phyloP scores from a whole-genome alignment of 2,888 invertebrate species.

The Limnephilus lunatus region DNA sequence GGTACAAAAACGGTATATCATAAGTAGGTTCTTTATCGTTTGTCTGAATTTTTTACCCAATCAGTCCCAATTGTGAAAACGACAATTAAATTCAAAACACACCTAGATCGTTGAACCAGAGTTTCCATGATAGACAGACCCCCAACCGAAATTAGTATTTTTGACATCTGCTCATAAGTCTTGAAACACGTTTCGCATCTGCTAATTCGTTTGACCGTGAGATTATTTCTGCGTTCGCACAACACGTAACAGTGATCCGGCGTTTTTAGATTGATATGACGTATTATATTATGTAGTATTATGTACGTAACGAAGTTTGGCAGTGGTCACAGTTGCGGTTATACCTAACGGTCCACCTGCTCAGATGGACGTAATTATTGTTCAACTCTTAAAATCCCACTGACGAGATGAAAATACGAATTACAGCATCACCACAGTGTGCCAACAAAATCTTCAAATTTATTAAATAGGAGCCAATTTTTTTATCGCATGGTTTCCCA shows the following conservation, averaged over 20 bases:
- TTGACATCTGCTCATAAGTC: not conserved
- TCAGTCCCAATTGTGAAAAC: too few species aligned
- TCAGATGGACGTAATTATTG: conserved; percentile 2
- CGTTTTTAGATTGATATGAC: not conserved
- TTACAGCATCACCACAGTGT: not conserved
- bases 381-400: not conserved
- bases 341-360: conserved; percentile 24
- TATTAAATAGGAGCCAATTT: too few species aligned
- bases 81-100: too few species aligned
- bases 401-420: not conserved
- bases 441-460: too few species aligned
- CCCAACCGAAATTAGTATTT: too few species aligned
- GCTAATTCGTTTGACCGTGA: conserved; percentile 16
- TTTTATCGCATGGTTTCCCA: too few species aligned
- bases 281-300: not conserved
- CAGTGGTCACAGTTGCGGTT: not conserved
- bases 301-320: not conserved
- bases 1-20: too few species aligned
- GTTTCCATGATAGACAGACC: too few species aligned
- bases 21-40: too few species aligned
- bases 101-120: too few species aligned
- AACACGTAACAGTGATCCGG: not conserved
- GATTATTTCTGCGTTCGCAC: not conserved
- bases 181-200: conserved; percentile 31
- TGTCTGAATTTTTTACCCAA: too few species aligned